Evolutionary conservation across 2,113 vertebrate genomes (phyloP).

Genomic region (Rhynchopsitta pachyrhyncha): DNA sequence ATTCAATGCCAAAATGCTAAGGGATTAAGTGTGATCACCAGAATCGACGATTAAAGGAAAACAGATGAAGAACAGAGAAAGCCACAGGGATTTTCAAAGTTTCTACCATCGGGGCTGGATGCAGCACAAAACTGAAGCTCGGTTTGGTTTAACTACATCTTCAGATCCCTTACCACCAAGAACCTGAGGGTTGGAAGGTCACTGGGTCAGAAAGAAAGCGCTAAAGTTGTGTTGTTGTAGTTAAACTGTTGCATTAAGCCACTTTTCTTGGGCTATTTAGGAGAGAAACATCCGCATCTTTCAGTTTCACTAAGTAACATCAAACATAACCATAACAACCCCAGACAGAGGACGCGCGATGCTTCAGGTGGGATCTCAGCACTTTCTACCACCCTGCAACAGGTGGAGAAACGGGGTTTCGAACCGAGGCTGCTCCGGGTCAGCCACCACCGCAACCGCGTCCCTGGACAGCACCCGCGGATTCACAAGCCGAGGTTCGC

Average conservation of each 20-base stretch:
- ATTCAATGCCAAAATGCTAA: neutral
- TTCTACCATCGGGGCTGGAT: neutral
- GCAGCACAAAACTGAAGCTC: neutral
- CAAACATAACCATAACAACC: rapidly evolving
- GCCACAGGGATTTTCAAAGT: neutral
- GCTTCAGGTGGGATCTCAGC: neutral
- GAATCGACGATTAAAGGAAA: neutral
- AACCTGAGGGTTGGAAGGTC: rapidly evolving
- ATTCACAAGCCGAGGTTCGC: neutral
- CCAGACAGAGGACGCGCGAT: rapidly evolving
- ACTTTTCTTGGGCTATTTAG: rapidly evolving
- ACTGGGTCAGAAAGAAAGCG: neutral
- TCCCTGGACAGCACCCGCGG: neutral
- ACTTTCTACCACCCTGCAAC: rapidly evolving
- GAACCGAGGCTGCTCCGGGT: rapidly evolving
- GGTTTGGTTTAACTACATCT: neutral
- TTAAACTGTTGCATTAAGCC: rapidly evolving
- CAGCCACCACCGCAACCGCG: neutral
- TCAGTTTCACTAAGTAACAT: rapidly evolving
- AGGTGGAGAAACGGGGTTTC: neutral
- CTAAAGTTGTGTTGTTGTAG: neutral
- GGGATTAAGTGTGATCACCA: neutral
- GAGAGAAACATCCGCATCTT: rapidly evolving
- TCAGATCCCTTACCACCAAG: neutral
- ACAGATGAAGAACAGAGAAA: neutral